These are phyloP conservation scores for Antedon mediterranea DNA, from an alignment of 53 echinoderm and acorn worm species.

Conservation along the genomic window DNA sequence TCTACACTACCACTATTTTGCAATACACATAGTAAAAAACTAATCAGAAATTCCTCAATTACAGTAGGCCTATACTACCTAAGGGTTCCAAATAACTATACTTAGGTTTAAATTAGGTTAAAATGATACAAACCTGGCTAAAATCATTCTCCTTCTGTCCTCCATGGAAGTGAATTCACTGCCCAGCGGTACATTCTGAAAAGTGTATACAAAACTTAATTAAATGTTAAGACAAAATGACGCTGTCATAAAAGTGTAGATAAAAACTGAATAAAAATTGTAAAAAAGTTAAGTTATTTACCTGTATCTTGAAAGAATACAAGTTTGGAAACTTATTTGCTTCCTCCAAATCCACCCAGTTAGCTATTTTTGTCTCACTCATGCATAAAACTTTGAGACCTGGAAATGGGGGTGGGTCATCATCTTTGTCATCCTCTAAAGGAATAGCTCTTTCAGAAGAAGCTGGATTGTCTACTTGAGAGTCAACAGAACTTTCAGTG, in stretches of 20 bases:
- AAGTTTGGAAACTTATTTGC: conserved; percentile 46
- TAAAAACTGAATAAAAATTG: too few species aligned
- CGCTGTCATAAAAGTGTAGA: too few species aligned
- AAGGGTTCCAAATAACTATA: too few species aligned
- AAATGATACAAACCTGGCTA: conserved; percentile 66
- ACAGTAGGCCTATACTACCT: too few species aligned
- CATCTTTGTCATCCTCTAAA: neutral
- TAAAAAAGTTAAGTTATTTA: neutral
- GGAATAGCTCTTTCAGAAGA: neutral
- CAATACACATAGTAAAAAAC: too few species aligned
- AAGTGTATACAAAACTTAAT: too few species aligned
- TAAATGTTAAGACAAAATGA: too few species aligned
- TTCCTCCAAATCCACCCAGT: conserved; percentile 53
- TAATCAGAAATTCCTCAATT: too few species aligned
- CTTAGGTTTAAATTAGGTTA: too few species aligned
- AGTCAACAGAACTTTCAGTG: neutral
- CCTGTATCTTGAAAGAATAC: conserved; percentile 55
- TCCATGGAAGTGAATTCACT: conserved; percentile 10
- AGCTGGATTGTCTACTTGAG: neutral
- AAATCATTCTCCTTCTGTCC: conserved; percentile 53
- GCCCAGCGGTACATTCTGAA: neutral
- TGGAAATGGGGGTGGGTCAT: conserved; percentile 15
- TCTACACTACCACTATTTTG: too few species aligned
- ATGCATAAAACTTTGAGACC: conserved; percentile 47
- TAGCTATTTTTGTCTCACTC: conserved; percentile 40